Evolutionary conservation across 1,140 invertebrate species (phyloP).

Genomic region (Halesus radiatus): DNA sequence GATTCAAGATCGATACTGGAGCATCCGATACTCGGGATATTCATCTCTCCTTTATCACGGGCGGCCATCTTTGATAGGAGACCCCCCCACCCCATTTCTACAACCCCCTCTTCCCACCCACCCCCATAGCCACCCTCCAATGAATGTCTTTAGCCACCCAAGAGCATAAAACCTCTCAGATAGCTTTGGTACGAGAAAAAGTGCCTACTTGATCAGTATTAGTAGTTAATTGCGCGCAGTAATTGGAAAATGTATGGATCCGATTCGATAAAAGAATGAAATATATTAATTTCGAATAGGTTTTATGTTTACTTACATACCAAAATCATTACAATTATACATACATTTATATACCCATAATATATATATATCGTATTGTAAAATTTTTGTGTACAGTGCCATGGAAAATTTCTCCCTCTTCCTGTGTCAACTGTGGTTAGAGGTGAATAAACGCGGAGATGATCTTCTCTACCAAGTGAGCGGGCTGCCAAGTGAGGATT

Average conservation of each 20-base stretch:
- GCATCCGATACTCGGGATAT: slow-evolving; percentile 48
- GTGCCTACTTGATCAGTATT: slow-evolving; percentile 19
- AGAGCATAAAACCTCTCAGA: slow-evolving; percentile 32
- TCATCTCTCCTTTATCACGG: slow-evolving; percentile 70
- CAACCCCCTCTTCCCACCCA: slow-evolving; percentile 33
- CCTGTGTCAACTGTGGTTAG: no score
- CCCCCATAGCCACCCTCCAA: slow-evolving; percentile 57
- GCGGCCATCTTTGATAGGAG: slow-evolving; percentile 67
- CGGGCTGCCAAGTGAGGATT: no score
- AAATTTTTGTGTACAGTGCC: no score
- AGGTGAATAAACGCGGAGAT: no score
- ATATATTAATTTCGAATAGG: no score
- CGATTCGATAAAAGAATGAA: no score
- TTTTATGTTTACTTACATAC: no score
- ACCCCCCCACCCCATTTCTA: slow-evolving; percentile 6
- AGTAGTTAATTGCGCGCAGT: slow-evolving; percentile 11
- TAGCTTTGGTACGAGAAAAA: slow-evolving; percentile 47
- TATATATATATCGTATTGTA: no score
- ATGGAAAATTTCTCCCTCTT: no score
- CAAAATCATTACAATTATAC: no score
- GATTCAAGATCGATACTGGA: slow-evolving; percentile 55
- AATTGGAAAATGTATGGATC: background rate
- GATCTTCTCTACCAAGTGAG: no score
- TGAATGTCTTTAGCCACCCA: slow-evolving; percentile 58
- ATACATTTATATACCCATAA: no score